A percentile compares a stretch with the other conserved stretches of the same genome.
phyloP scores from a whole-genome alignment of 2,113 vertebrate genomes.

The Ia io region DNA sequence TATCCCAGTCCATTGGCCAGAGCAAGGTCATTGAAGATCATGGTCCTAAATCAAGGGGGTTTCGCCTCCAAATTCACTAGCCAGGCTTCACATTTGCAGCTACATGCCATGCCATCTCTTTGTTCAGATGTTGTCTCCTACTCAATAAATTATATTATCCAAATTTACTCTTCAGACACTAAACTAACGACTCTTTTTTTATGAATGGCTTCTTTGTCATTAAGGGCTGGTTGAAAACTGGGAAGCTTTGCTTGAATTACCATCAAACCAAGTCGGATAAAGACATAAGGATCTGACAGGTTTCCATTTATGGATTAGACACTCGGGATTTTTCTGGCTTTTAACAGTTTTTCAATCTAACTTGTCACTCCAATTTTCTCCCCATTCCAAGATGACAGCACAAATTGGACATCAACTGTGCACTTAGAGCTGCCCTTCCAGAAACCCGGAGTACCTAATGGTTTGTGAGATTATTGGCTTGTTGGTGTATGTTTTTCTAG shows the following conservation, averaged over 20 bases:
- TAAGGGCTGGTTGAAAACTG: slow-evolving; percentile 29
- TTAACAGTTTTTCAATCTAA: slow-evolving; percentile 64
- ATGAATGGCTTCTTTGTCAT: slow-evolving; percentile 14
- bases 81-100: not conserved
- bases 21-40: not conserved
- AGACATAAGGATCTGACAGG: slow-evolving; percentile 54
- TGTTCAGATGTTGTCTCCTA: not conserved
- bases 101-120: not conserved
- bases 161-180: not conserved
- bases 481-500: slow-evolving; percentile 33
- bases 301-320: slow-evolving; percentile 62
- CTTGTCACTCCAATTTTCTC: slow-evolving; percentile 53
- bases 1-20: not conserved
- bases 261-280: not conserved
- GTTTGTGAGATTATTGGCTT: slow-evolving; percentile 58
- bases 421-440: slow-evolving; percentile 54
- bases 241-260: slow-evolving; percentile 47
- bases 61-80: not conserved
- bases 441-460: slow-evolving; percentile 62
- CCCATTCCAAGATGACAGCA: slow-evolving; percentile 29
- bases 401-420: slow-evolving; percentile 23
- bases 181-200: not conserved
- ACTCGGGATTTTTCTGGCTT: slow-evolving; percentile 62
- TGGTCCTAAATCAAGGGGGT: not conserved
- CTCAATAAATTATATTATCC: not conserved